Base-by-base conservation (phyloP, 2,113 vertebrate genomes). In the Heterochromis multidens region DNA sequence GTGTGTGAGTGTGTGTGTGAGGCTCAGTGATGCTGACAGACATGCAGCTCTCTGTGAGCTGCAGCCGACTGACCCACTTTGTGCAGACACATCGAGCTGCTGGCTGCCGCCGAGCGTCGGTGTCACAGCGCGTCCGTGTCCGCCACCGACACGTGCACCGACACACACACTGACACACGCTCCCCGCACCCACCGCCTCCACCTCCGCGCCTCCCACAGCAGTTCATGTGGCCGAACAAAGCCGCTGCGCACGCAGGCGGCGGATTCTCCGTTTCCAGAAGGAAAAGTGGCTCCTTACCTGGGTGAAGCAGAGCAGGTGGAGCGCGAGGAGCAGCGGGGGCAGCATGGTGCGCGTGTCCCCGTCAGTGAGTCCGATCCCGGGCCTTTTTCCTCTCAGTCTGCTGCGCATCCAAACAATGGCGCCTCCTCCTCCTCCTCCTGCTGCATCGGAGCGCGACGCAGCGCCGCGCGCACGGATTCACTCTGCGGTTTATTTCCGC, bases 341-440 rank as follows among this genome's bases (percentile, higher is more conserved):
- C 25, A 79, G 80, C 95, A 94, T 95, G 81, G 31, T 81, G 86
- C 33, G 58, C 33, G 29, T 72, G 65, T 72, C 25, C 65, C 65
- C 23, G 16, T 49, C 65, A 49, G 16, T 25, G 25, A 43, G 65
- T 17, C 16, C 23, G 65, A 27, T 27, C 65, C 65, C 40, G 19
- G 81, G 87, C 83, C 62, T 88, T 60, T 76, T 77, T 58, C 25
- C 58, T 89, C 84, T 89, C 88, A 49, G 79, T 83, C 91, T 91
- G 92, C 92, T 90, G 91, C 92, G 85, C 94, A 93, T 95, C 92
- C 92, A 94, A 95, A 96, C 95, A 96, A 96, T 95, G 94, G 94
- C 92, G 92, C 90, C 67, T 72, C 67, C 67, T 72, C 65, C 60
- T 62, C 17, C 65, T 67, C 84, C 81, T 83, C 88, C 90, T 91